Base-by-base conservation (phyloP, 2,797 vertebrate genomes). In the Antrozous pallidus region DNA sequence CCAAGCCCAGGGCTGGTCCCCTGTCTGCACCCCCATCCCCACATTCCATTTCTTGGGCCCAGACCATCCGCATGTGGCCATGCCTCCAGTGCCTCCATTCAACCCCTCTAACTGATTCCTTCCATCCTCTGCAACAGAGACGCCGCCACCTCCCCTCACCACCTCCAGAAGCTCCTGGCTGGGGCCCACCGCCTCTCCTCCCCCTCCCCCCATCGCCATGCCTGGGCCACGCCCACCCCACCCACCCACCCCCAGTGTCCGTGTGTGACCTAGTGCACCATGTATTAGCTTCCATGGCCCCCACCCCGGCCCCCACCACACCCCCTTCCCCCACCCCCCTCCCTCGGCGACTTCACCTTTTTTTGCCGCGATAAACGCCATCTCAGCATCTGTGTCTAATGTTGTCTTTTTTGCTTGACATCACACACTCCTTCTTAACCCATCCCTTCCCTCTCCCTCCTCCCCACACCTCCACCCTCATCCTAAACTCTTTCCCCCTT, bases 351-450 rank as follows among this genome's bases (percentile, higher is more conserved):
- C 98, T 97, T 98, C 98, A 98, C 98, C 98, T 99, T 98, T 99
- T 99, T 98, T 98, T 99, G 99, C 99, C 99, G 99, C 99, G 99
- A 99, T 99, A 99, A 99, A 99, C 99, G 99, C 99, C 99, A 99
- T 99, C 99, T 99, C 99, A 99, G 98, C 99, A 99, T 99, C 99
- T 99, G 99, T 99, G 99, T 99, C 99, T 99, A 99, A 99, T 98
- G 99, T 99, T 99, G 99, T 99, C 99, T 99, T 99, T 99, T 99
- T 99, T 98, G 97, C 97, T 98, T 98, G 97, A 96, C 97, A 98
- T 98, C 97, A 97, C 97, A 97, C 97, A 97, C 95, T 95, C 97
- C 96, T 97, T 91, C 96, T 98, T 98, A 97, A 98, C 97, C 97
- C 97, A 97, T 97, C 96, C 97, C 96, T 92, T 67, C 74, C 96